Evolutionary conservation across 1,140 invertebrate species (phyloP).

Genomic region (Rhagoletis pomonella): DNA sequence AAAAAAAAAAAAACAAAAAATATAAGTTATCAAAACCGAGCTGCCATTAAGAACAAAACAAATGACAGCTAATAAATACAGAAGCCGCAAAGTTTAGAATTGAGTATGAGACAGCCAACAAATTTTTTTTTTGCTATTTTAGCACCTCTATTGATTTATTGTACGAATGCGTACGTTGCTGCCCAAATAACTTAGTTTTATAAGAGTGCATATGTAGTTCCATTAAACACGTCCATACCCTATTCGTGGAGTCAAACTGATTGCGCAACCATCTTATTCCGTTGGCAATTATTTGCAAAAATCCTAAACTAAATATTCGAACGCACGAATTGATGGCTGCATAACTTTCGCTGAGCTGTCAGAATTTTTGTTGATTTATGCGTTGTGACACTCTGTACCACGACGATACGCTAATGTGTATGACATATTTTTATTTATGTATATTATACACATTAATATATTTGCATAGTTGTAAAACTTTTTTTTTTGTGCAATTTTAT

Average conservation of each 20-base stretch:
- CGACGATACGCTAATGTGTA: neutral
- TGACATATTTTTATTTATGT: conserved; percentile 7
- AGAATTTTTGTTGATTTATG: conserved; percentile 2
- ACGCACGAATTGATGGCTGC: neutral
- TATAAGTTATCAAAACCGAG: neutral
- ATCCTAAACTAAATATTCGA: neutral
- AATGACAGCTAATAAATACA: conserved; percentile 14
- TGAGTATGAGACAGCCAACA: neutral
- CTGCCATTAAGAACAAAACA: neutral
- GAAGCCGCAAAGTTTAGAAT: neutral
- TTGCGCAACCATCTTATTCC: neutral
- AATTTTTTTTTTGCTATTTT: neutral
- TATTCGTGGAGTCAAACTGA: too few species aligned
- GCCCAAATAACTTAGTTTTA: neutral
- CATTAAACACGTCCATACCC: too few species aligned
- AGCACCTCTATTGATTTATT: conserved; percentile 1
- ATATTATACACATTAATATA: neutral
- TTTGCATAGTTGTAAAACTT: neutral
- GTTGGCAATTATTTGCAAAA: conserved; percentile 29
- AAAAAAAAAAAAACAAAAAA: too few species aligned
- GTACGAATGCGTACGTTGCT: too few species aligned
- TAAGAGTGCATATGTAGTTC: neutral
- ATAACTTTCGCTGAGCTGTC: conserved; percentile 24
- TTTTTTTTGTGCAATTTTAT: neutral
- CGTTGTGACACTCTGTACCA: conserved; percentile 11